Evolutionary conservation across 2,113 vertebrate genomes (phyloP).

Genomic region (Ursus arctos): DNA sequence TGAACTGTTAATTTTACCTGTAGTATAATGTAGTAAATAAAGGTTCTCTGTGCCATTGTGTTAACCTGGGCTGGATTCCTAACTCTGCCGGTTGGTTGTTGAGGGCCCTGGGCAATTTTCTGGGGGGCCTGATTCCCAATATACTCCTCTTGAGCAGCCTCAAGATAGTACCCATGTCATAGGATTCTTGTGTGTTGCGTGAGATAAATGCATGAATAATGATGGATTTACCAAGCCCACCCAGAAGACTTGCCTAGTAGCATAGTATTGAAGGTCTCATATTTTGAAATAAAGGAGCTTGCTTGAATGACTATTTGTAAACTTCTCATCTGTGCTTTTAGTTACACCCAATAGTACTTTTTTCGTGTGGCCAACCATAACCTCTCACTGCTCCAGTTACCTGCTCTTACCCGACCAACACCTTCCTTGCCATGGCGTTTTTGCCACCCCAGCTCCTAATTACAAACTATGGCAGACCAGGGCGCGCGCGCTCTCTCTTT

Average conservation of each 20-base stretch:
- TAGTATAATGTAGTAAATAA: not conserved
- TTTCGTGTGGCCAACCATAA: not conserved
- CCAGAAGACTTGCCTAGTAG: not conserved
- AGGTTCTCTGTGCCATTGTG: not conserved
- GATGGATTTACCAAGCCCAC: not conserved
- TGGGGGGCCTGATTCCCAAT: not conserved
- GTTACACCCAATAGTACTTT: not conserved
- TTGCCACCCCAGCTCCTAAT: not conserved
- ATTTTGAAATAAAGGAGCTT: conserved; percentile 52
- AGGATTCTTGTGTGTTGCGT: not conserved
- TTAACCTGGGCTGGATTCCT: not conserved
- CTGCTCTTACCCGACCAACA: not conserved
- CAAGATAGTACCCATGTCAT: not conserved
- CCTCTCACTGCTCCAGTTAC: not conserved
- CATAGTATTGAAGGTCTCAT: not conserved
- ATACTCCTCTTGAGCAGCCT: not conserved
- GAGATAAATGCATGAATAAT: not conserved
- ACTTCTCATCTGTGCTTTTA: not conserved
- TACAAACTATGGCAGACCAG: not conserved
- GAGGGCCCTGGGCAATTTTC: not conserved
- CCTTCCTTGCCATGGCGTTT: not conserved
- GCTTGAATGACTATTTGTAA: not conserved
- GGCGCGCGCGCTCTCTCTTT: not conserved
- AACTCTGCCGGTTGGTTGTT: not conserved
- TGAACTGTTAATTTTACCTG: not conserved